These are phyloP conservation scores for Spermophilus dauricus DNA, from an alignment of 2,113 vertebrate genomes.

Conservation along the genomic window DNA sequence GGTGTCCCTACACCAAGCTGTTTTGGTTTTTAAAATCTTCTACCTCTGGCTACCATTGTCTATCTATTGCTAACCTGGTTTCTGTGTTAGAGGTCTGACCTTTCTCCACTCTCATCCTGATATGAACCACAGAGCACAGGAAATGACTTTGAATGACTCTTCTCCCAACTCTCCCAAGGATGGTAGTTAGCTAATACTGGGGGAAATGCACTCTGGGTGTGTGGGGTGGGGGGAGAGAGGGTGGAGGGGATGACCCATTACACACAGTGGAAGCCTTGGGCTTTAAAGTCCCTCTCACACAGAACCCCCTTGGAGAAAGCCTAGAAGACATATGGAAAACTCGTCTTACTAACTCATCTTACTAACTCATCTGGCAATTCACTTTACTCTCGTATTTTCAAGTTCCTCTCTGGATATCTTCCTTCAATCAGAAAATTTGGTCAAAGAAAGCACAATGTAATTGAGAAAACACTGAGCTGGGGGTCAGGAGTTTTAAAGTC, in stretches of 20 bases:
- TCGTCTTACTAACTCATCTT: slow-evolving; percentile 33
- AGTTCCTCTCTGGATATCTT: slow-evolving; percentile 50
- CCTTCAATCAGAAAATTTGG: slow-evolving; percentile 41
- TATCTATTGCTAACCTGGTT: slow-evolving; percentile 4
- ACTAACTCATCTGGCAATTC: slow-evolving; percentile 41
- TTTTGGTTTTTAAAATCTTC: background rate
- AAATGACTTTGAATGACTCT: background rate
- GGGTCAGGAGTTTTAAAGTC: background rate
- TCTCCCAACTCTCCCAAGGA: background rate
- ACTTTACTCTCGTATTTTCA: slow-evolving; percentile 56
- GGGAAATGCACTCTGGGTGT: background rate
- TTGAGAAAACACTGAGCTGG: slow-evolving; percentile 14
- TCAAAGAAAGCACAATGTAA: background rate
- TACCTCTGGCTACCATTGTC: background rate
- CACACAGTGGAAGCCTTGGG: background rate
- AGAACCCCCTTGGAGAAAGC: background rate
- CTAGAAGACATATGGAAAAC: slow-evolving; percentile 25
- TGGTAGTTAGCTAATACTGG: background rate
- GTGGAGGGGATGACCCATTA: background rate
- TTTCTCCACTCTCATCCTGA: background rate
- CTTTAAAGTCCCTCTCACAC: background rate
- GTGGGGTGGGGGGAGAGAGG: no score
- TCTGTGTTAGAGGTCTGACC: background rate
- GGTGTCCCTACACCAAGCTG: background rate
- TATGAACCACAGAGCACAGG: slow-evolving; percentile 33